A percentile compares a stretch with the other conserved stretches of the same genome.
These are phyloP conservation scores for Euglossa dilemma DNA, from an alignment of 1,140 invertebrate species.

Conservation along the genomic window DNA sequence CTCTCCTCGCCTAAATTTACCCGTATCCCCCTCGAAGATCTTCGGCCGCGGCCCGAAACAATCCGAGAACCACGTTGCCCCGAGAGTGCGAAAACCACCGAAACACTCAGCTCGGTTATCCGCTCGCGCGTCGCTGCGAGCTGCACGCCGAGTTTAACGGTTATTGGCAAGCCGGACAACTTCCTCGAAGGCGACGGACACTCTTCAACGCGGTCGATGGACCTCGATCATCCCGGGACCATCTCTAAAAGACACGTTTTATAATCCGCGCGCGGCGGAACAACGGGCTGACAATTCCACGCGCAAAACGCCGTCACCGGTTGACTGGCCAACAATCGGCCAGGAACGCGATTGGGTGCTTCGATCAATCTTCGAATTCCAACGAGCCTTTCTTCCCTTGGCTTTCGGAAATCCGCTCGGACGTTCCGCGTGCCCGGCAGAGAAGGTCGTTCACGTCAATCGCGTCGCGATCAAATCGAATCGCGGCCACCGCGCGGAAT, in stretches of 20 bases:
- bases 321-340: conserved; percentile 51
- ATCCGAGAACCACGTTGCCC: too few species aligned
- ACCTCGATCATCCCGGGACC: conserved; percentile 28
- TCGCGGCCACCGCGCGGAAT: background rate
- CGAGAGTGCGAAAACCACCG: background rate
- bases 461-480: conserved; percentile 28
- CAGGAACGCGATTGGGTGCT: conserved; percentile 11
- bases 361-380: conserved; percentile 36
- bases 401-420: conserved; percentile 31
- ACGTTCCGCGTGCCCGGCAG: background rate
- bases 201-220: conserved; percentile 54
- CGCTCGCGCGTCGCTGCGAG: background rate
- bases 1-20: background rate
- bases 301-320: conserved; percentile 37
- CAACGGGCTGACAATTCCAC: conserved; percentile 54
- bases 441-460: conserved; percentile 59
- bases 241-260: conserved; percentile 53
- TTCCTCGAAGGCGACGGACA: conserved; percentile 59
- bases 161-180: conserved; percentile 48
- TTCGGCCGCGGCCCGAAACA: too few species aligned
- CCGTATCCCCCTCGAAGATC: too few species aligned
- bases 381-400: conserved; percentile 15
- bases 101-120: conserved; percentile 1
- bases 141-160: conserved; percentile 37
- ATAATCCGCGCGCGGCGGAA: conserved; percentile 38